Conservation (phyloP, 1,140 invertebrate species). For the Pachypsylla venusta region DNA sequence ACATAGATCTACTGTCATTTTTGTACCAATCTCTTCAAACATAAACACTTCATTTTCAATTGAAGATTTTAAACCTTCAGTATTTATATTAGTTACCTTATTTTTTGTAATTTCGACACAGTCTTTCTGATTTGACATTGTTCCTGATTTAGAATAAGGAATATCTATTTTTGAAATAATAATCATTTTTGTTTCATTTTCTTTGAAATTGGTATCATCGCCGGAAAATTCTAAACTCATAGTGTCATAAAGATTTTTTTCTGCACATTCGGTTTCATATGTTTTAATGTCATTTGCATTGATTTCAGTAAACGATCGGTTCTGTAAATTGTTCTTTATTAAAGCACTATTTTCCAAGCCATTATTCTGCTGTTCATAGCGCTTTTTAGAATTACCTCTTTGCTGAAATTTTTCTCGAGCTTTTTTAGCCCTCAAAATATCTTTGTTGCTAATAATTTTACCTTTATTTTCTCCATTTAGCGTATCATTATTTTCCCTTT, state of each 20-base stretch:
- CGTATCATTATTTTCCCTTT: no score
- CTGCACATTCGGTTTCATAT: background rate
- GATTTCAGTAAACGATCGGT: background rate
- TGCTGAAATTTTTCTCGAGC: constrained; percentile 2
- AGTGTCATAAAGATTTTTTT: background rate
- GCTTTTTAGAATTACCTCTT: constrained; percentile 1
- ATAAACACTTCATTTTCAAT: no score
- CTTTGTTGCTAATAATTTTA: background rate
- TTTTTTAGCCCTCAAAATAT: background rate
- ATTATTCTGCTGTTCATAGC: background rate
- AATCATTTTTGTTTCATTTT: no score
- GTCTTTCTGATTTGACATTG: no score
- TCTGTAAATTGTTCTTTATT: background rate
- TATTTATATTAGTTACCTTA: no score
- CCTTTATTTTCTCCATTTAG: background rate
- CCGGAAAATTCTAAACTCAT: background rate
- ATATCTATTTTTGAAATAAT: no score
- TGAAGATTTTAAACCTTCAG: no score
- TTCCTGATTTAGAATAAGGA: no score
- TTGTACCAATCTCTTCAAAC: no score
- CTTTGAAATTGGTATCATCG: background rate
- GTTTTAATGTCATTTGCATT: background rate
- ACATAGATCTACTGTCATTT: no score
- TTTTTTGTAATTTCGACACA: no score
- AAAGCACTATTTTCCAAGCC: background rate